Base-by-base conservation (phyloP, 2,888 invertebrate genomes). In the Girardia tigrina region DNA sequence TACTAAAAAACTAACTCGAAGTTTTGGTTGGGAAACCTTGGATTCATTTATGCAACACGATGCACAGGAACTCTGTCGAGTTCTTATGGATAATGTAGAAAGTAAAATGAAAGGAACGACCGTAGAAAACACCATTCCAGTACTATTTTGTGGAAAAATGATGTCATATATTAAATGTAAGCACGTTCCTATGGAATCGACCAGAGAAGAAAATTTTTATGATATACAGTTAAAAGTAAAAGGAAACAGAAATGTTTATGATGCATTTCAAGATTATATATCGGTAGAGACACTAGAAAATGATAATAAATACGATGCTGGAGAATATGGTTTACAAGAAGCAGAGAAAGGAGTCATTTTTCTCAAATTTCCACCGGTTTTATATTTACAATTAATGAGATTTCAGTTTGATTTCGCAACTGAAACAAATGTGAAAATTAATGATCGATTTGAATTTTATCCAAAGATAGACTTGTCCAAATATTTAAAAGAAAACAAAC, bases 21-120 rank as follows among this genome's bases (percentile, higher is more conserved):
- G 95, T 79, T 98, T 98, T 85, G 72, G 85, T 29, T 98, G 98
- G 98, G 97, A 98, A 85, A 94, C 97, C 0, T 87, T 97, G n/a
- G 98, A 98, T 84, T 95, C 95, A 0, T 98, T 98, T 84, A 95
- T 98, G 94, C 98, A 98, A 84, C 98, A 98, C 85, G 98, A 88
- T 82, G 87, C 87, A 26, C 88, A 88, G 80, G 88, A 77, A 29
- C 42, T 77, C 16, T 77, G 77, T 28, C 27, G 74, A n/a, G 73
- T 77, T 6, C 87, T 97, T 27, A 86, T 98, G 81, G 97, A 98
- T 85, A 98, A 98, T 85, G 87, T 98, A 83, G 98, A 98, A 84
- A 94, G 91, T 81, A 95, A 98, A 87, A 98, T 98, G 97, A 97
- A 97, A 84, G 92, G 92, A 70, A 98, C 97, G 0, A 92, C 92